Base-by-base conservation (phyloP, 2,797 vertebrate genomes). In the Toxotes lorentzi region DNA sequence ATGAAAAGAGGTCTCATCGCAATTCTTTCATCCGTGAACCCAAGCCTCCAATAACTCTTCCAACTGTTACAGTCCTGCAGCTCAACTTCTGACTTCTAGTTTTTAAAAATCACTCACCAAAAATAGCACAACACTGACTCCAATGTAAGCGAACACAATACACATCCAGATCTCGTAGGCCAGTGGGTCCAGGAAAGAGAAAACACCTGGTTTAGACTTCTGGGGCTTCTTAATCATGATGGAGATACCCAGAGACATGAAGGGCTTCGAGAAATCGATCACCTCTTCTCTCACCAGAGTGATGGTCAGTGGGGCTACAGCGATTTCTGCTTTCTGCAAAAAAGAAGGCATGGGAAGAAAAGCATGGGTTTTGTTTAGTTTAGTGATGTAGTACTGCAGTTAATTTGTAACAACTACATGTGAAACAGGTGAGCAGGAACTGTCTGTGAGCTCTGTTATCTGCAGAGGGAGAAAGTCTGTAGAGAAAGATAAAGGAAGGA, bases 91-190 rank as follows among this genome's bases (percentile, higher is more conserved):
- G 58, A 65, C 40, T 40, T 58, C 12, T 50, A 23, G 3, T 58
- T 60, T 76, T n/a, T 30, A 57, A 51, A 3, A 35, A 38, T 48
- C 51, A 89, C 93, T 94, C 88, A 99, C 98, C 93, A 99, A 95
- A 95, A 99, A 99, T 66, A 99, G 96, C 91, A 99, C 98, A 84
- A 99, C 98, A 84, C 98, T 99, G 95, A 99, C 98, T 74, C 98
- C 98, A 79, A 99, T 99, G 94, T 99, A 99, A 85, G 98, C 98
- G 90, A 99, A 99, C 83, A 99, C 97, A 88, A 99, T 99, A 93
- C 98, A 99, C 98, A 99, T 99, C 98, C 98, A 99, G 87, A 99
- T 99, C 94, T 99, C 98, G 77, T 99, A 99, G 41, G 98, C 98
- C 95, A 99, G 95, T 27, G 98, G 98, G 84, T 99, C 98, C 95